phyloP scores from a whole-genome alignment of 2,797 vertebrate species.

The Siniperca obscura region DNA sequence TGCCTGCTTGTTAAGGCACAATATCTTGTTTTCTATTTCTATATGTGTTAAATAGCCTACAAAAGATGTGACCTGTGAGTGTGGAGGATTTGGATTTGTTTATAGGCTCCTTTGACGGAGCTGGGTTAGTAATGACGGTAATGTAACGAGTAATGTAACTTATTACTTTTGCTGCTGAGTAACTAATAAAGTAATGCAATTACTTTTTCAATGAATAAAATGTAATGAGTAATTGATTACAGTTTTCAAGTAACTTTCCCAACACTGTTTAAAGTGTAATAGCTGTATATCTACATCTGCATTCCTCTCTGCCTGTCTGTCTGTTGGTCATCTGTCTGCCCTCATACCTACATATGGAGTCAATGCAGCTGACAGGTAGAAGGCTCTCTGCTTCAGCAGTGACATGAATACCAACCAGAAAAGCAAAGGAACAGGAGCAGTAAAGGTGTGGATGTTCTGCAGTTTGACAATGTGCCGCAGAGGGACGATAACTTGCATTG shows the following conservation, averaged over 20 bases:
- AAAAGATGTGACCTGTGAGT: neutral
- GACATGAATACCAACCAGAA: conserved; percentile 41
- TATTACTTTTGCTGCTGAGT: neutral
- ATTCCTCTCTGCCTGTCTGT: neutral
- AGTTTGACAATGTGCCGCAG: conserved; percentile 21
- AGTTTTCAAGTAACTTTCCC: neutral
- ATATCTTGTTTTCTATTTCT: neutral
- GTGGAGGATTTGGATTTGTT: neutral
- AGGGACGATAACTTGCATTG: conserved; percentile 1
- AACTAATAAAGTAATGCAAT: neutral
- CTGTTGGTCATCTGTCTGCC: conserved; percentile 2
- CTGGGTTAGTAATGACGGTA: neutral
- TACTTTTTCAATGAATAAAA: neutral
- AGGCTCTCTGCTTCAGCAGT: conserved; percentile 6
- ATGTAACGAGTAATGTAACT: neutral
- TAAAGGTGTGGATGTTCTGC: neutral
- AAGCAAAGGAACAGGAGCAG: conserved; percentile 7
- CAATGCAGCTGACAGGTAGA: conserved; percentile 10
- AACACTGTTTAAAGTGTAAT: neutral
- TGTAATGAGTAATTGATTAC: neutral
- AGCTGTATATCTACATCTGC: neutral
- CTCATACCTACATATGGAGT: conserved; percentile 4
- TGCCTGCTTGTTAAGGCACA: neutral
- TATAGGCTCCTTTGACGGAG: neutral
- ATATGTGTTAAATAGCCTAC: neutral